Conservation (phyloP, 2,113 vertebrate genomes). For the Dissostichus mawsoni region DNA sequence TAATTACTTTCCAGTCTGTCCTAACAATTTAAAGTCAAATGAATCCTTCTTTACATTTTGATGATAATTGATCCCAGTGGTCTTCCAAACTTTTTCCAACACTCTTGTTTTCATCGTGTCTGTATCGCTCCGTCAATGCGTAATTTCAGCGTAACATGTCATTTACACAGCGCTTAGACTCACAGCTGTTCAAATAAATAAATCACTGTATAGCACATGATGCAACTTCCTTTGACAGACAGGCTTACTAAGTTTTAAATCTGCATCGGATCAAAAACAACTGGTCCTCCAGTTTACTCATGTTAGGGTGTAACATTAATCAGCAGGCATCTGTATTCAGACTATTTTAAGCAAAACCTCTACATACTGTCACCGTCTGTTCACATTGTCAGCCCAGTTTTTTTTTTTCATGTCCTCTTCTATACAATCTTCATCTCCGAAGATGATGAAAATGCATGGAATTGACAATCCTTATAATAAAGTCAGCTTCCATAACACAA, state of each 20-base stretch:
- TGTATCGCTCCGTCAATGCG: background rate
- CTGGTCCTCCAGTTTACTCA: background rate
- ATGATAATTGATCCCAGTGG: background rate
- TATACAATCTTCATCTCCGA: conserved; percentile 9
- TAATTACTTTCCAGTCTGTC: background rate
- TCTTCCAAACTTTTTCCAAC: background rate
- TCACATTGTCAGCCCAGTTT: conserved; percentile 25
- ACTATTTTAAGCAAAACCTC: conserved; percentile 30
- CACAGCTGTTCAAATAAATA: conserved; percentile 54
- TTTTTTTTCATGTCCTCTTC: conserved; percentile 20
- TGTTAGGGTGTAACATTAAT: background rate
- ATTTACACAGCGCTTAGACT: conserved; percentile 22
- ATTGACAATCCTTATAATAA: conserved; percentile 48
- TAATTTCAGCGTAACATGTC: conserved; percentile 5
- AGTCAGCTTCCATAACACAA: conserved; percentile 34
- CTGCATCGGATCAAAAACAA: conserved; percentile 7
- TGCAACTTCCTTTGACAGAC: conserved; percentile 29
- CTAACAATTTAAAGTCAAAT: background rate
- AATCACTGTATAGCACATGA: conserved; percentile 25
- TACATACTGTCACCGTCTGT: conserved; percentile 37
- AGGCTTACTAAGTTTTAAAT: background rate
- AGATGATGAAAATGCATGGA: conserved; percentile 33
- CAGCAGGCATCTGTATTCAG: background rate
- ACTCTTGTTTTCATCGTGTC: conserved; percentile 1
- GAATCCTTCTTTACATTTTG: background rate